Evolutionary conservation across 1,140 invertebrate species (phyloP).

Genomic region (Drosophila sturtevanti): DNA sequence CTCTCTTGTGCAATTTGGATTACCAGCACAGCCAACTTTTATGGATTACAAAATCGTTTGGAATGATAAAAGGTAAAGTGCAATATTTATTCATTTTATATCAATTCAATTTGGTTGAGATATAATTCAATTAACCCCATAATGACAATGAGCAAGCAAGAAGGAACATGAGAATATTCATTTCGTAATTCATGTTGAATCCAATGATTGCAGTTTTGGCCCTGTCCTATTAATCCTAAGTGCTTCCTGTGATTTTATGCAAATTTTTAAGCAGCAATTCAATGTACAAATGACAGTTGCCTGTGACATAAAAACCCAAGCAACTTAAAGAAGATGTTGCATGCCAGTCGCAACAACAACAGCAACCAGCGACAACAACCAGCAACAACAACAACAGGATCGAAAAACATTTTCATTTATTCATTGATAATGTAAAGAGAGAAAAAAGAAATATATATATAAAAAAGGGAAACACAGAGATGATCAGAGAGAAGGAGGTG

Average conservation of each 20-base stretch:
- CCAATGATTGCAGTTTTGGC: conserved; percentile 6
- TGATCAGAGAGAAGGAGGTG: neutral
- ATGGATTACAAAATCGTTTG: conserved; percentile 48
- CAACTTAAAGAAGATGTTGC: conserved; percentile 74
- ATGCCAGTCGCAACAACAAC: conserved; percentile 55
- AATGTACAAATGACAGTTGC: conserved; percentile 80
- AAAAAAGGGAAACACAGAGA: conserved; percentile 22
- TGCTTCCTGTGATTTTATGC: conserved; percentile 81
- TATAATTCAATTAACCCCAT: conserved; percentile 22
- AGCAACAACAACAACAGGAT: conserved; percentile 30
- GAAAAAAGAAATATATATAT: conserved; percentile 6
- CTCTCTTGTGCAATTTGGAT: conserved; percentile 50
- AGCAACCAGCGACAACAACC: conserved; percentile 28
- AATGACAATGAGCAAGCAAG: conserved; percentile 32
- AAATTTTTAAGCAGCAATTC: conserved; percentile 63
- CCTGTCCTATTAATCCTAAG: conserved; percentile 76
- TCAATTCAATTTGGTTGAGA: neutral
- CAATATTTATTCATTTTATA: conserved; percentile 12
- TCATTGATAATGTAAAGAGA: conserved; percentile 73
- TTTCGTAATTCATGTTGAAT: conserved; percentile 21
- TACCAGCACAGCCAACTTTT: conserved; percentile 34
- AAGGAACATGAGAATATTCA: too few relatives aligned
- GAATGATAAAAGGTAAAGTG: conserved; percentile 47
- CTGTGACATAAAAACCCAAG: conserved; percentile 73
- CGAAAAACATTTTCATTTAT: conserved; percentile 76